Conservation (phyloP, 53 echinoderm and acorn worm genomes). For the Pentamera pediparva region DNA sequence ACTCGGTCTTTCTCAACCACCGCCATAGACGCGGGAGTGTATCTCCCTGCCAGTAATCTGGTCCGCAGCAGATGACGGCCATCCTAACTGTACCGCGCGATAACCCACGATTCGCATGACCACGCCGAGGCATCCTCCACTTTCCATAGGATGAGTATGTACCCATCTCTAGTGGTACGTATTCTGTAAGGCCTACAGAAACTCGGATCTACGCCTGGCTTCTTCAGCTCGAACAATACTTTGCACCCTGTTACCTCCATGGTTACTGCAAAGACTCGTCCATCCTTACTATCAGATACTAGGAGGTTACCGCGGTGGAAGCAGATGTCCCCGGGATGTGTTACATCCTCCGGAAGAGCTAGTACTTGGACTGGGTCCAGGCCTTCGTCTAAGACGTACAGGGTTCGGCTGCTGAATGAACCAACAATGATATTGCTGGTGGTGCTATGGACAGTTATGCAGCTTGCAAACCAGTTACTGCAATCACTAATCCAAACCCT, state of each 20-base stretch:
- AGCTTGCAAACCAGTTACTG: background rate
- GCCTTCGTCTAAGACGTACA: background rate
- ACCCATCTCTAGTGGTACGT: background rate
- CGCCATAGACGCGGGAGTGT: too few relatives aligned
- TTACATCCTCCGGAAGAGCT: background rate
- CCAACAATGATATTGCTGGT: background rate
- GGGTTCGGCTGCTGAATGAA: background rate
- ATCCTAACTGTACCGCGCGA: slow-evolving; percentile 8
- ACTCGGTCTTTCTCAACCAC: too few relatives aligned
- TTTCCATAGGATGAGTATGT: background rate
- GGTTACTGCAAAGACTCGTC: background rate
- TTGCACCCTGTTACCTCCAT: background rate
- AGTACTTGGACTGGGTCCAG: background rate
- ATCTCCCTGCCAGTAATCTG: background rate
- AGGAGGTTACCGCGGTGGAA: background rate
- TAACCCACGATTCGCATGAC: background rate
- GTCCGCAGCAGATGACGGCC: background rate
- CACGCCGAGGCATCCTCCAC: background rate
- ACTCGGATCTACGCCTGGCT: background rate
- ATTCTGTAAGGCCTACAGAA: background rate
- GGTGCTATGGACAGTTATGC: background rate
- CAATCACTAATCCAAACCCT: background rate
- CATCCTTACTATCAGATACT: background rate
- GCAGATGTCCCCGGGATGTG: background rate
- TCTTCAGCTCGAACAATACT: background rate